Base-by-base conservation (phyloP, 2,113 vertebrate species). In the Cheilinus undulatus region DNA sequence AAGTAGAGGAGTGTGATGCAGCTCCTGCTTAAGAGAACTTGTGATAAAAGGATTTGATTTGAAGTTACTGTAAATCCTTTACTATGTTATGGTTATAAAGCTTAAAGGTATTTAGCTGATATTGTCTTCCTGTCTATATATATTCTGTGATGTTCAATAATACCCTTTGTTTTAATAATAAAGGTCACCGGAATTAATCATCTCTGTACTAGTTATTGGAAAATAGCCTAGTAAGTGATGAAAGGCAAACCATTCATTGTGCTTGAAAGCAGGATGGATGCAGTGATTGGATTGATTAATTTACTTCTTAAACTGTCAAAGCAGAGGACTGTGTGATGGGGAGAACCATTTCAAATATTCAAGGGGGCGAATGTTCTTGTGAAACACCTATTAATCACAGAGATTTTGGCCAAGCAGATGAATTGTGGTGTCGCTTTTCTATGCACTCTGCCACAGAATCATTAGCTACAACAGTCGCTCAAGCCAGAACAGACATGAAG, bases 311-410 rank as follows among this genome's bases (percentile, higher is more conserved):
- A 89, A 86, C 82, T 87, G 88, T 92, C 89, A 89, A 82, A 78
- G 80, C 84, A 84, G 80, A 86, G 83, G 83, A 84, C 77, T 85
- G 67, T 0, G 78, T 69, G 83, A 91, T 85, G 57, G 85, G 83
- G 72, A 78, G 70, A 85, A 83, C 80, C 58, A 87, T 93, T 92
- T 93, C 86, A 89, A 87, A 89, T 90, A 92, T 93, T 93, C 91
- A 89, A 84, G 86, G 73, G 70, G 75, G 66, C 45, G 79, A 92
- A 90, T 91, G 86, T 87, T 92, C 89, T 87, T 17, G 78, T 82
- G 88, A 91, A 92, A 91, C 91, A 88, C 76, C 90, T 87, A 93
- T 94, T 91, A 93, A 93, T 93, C 93, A 91, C 23, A 12, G 70
- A 72, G 82, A 89, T 85, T 87, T 88, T 88, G 86, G 83, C 79